Conservation (phyloP, 2,113 vertebrate genomes). For the Indicator indicator region DNA sequence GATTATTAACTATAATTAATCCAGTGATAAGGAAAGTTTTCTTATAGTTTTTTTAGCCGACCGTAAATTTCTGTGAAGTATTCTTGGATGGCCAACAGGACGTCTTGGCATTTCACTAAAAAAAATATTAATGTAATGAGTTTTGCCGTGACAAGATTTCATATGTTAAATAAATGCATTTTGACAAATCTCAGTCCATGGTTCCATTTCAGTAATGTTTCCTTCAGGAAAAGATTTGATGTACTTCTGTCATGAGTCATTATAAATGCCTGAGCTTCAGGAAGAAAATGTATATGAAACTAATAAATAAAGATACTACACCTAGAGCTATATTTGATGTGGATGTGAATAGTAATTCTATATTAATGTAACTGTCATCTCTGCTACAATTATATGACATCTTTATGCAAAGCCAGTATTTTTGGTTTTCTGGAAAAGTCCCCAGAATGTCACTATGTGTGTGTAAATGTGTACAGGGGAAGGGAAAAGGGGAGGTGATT, state of each 20-base stretch:
- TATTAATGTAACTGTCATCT: constrained; percentile 33
- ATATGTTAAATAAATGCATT: constrained; percentile 16
- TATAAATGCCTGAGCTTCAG: constrained; percentile 21
- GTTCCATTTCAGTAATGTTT: constrained; percentile 23
- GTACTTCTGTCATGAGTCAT: constrained; percentile 13
- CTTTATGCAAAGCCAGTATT: neutral
- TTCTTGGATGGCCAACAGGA: neutral
- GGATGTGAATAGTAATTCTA: constrained; percentile 11
- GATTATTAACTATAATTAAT: neutral
- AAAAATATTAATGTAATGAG: neutral
- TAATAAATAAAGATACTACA: constrained; percentile 46
- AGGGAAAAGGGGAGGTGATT: neutral
- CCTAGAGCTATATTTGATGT: constrained; percentile 5
- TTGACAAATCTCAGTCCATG: constrained; percentile 31
- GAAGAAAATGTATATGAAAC: constrained; percentile 20
- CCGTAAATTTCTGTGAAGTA: neutral
- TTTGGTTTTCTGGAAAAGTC: neutral
- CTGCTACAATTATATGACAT: neutral
- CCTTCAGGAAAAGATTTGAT: constrained; percentile 31
- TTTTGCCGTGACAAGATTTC: neutral
- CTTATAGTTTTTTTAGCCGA: neutral
- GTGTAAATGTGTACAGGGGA: neutral
- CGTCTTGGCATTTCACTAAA: neutral
- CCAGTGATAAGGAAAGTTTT: neutral
- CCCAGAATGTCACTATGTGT: neutral